Base-by-base conservation (phyloP, 2,888 invertebrate genomes). In the Chloroclystis v-ata region DNA sequence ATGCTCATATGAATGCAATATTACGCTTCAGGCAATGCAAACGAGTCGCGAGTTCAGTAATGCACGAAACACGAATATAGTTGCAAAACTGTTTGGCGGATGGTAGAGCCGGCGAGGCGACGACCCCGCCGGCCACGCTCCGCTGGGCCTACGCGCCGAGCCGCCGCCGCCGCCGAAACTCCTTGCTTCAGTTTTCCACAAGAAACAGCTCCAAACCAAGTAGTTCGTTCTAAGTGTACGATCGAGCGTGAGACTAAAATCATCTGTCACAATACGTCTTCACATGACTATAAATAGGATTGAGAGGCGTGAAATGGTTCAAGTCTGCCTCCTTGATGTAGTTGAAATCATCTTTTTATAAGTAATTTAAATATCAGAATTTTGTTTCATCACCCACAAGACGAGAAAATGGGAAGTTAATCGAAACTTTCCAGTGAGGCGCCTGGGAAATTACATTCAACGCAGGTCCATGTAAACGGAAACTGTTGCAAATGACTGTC, bases 161-260 rank as follows among this genome's bases (percentile, higher is more conserved):
- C 76, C 81, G 82, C 85, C 84, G 81, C 86, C 70, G 71, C 76
- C 81, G 82, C 85, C 84, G 81, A 87, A 87, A 82, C 86, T 85
- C 84, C 72, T 82, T 84, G 83, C 85, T 85, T 83, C 81, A 82
- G 83, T 84, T 83, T 83, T 81, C 82, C 76, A 82, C 78, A 83
- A 79, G 76, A 81, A 79, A 35, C 10, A 33, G n/a, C n/a, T 10
- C n/a, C 33, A 1, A 33, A 32, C 9, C 4, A 32, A 16, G n/a
- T n/a, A n/a, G 2, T 16, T 1, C 5, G 5, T 6, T 14, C 12
- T 11, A 8, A 13, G 30, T 13, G 8, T 20, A 20, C 2, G 5
- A 20, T 20, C 2, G 3, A 20, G 20, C 20, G 20, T 20, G 20
- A 5, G 20, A 20, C 20, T 4, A 20, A 20, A 20, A 20, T 20